These are phyloP conservation scores for Nemotelus nigrinus DNA, from an alignment of 2,888 invertebrate genomes.

Conservation along the genomic window DNA sequence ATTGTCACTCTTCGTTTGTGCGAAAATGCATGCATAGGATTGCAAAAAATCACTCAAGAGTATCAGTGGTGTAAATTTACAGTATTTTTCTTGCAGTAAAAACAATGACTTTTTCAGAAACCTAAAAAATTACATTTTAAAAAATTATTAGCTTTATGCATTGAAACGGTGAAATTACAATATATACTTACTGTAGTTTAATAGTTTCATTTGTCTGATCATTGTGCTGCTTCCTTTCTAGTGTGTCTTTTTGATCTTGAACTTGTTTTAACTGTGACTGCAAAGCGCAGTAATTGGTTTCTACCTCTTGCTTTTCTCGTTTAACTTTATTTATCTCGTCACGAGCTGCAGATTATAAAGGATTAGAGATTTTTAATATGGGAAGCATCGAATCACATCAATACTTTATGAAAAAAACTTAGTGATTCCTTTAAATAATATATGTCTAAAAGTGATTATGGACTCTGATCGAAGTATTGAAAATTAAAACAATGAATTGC, in stretches of 20 bases:
- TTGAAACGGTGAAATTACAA: too few relatives aligned
- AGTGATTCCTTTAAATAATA: neutral
- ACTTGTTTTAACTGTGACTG: constrained; percentile 51
- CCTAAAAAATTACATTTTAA: constrained; percentile 50
- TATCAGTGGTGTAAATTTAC: constrained; percentile 63
- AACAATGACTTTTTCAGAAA: constrained; percentile 60
- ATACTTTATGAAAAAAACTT: neutral
- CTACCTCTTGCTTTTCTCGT: constrained; percentile 50
- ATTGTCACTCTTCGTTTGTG: constrained; percentile 49
- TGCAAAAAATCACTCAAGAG: constrained; percentile 62
- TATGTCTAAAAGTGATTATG: too few relatives aligned
- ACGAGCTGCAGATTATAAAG: constrained; percentile 1
- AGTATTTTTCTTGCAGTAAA: constrained; percentile 60
- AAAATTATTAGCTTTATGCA: neutral
- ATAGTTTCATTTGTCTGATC: constrained; percentile 16
- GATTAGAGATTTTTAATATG: neutral
- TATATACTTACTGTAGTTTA: constrained; percentile 22
- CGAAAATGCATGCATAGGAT: constrained; percentile 58
- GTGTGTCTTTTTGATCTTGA: constrained; percentile 53
- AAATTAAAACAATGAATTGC: too few relatives aligned
- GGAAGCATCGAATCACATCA: neutral
- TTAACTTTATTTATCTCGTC: constrained; percentile 56
- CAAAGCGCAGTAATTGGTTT: neutral
- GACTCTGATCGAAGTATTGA: too few relatives aligned
- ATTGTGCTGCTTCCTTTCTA: constrained; percentile 53